Conservation (phyloP, 2,797 vertebrate species). For the Philypnodon macrostomus region DNA sequence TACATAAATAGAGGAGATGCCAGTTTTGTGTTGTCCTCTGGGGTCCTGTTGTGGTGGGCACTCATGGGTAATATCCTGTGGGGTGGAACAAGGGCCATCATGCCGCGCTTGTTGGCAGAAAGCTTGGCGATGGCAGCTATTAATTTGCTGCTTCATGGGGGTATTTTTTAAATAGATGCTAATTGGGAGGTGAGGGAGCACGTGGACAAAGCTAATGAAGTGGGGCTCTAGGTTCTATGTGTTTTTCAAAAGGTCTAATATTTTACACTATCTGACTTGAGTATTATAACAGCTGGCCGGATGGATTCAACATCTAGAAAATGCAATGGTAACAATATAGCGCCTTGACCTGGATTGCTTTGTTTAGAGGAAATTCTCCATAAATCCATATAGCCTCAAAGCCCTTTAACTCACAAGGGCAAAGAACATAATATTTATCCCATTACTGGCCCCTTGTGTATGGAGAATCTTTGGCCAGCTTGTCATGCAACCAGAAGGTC, state of each 20-base stretch:
- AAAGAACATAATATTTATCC: no score
- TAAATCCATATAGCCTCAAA: no score
- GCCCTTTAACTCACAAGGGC: no score
- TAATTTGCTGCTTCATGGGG: conserved; percentile 27
- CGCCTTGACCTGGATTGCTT: no score
- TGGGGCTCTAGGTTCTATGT: conserved; percentile 34
- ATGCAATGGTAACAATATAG: no score
- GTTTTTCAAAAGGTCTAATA: conserved; percentile 34
- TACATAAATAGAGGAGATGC: background rate
- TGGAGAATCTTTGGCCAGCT: no score
- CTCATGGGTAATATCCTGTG: conserved; percentile 21
- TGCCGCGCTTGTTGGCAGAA: conserved; percentile 34
- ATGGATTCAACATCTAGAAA: no score
- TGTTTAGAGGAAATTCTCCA: no score
- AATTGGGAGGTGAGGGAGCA: conserved; percentile 35
- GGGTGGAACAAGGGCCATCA: conserved; percentile 35
- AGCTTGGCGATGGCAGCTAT: conserved; percentile 30
- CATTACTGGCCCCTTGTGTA: no score
- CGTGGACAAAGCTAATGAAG: conserved; percentile 51
- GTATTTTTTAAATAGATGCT: conserved; percentile 41
- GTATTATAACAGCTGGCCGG: no score
- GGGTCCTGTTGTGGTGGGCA: conserved; percentile 37
- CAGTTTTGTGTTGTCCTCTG: conserved; percentile 19
- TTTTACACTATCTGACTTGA: conserved; percentile 29
- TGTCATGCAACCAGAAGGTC: no score